Evolutionary conservation across 2,113 vertebrate genomes (phyloP), one percentile per base, ranked within the genome.

Genomic region (Aptenodytes patagonicus): DNA sequence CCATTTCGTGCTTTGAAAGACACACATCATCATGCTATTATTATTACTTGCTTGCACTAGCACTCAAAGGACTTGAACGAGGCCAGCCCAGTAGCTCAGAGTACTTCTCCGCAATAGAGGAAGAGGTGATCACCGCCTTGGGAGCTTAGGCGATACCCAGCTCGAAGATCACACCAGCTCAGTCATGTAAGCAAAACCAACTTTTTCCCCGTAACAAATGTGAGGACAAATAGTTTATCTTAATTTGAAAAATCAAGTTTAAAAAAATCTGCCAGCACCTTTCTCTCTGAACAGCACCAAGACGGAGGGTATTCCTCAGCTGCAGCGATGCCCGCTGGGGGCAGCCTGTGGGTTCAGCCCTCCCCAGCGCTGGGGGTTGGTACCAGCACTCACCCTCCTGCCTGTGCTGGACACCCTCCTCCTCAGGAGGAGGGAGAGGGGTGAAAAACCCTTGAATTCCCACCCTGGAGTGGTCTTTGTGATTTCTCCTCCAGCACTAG

Each of bases 301-400:
- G 38, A 25, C 17, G 69, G 5, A 69, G 42, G 20, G 13, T 29
- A 32, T 6, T 20, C 5, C 8, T 12, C 31, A 36, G 20, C 22
- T 38, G 28, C 46, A 85, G n/a, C 0, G 0, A 29, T 68, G 40
- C 65, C 22, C 1, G 9, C 6, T 9, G 1, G 9, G 7, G 24
- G 3, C 36, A 89, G 21, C 11, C 26, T 55, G 10, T 0, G 0
- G 1, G 0, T 13, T 78, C n/a, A 89, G 24, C 26, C 26, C 6
- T 15, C 28, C 38, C 19, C 26, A 31, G 28, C 0, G 1, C 19
- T 21, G 19, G 28, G 28, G 28, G 28, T 31, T 4, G 6, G 40
- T 44, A 26, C 28, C 40, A 44, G 28, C 5, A 13, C 40, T 44
- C 13, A 1, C 28, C 28, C 38, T 55, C 55, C 10, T 60, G 75